Evolutionary conservation across 2,797 vertebrate genomes (phyloP).

Genomic region (Hoplostethus mediterraneus): DNA sequence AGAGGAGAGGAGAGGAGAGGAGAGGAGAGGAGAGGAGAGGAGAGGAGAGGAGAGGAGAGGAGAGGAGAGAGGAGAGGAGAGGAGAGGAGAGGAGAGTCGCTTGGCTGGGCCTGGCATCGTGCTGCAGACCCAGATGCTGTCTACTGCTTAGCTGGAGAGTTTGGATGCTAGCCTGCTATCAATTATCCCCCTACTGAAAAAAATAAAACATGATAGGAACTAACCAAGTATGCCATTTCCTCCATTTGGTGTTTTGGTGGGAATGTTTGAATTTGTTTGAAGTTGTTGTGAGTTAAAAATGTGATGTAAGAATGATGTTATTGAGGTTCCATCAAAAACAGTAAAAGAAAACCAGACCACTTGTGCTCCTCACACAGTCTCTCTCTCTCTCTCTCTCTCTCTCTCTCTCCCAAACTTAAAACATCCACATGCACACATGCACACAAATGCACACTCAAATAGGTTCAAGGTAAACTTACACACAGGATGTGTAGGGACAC

Average conservation of each 20-base stretch:
- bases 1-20: slow-evolving; percentile 1
- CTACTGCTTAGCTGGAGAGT: background rate
- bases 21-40: background rate
- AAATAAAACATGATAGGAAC: slow-evolving; percentile 2
- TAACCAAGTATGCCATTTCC: background rate
- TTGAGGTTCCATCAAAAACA: background rate
- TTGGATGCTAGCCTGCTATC: slow-evolving; percentile 15
- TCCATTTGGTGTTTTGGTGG: background rate
- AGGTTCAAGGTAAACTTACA: slow-evolving; percentile 85
- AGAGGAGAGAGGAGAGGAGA: background rate
- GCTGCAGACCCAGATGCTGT: background rate
- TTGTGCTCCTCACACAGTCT: background rate
- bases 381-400: background rate
- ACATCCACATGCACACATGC: background rate
- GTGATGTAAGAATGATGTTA: background rate
- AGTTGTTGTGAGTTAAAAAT: background rate
- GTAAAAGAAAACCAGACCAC: background rate
- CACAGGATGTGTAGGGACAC: slow-evolving; percentile 92
- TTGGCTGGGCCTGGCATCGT: background rate
- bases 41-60: background rate
- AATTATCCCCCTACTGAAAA: slow-evolving; percentile 16
- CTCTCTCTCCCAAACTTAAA: background rate
- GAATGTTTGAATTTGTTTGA: background rate
- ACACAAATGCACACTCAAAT: slow-evolving; percentile 1
- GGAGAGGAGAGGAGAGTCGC: background rate